Evolutionary conservation across 2,113 vertebrate species (phyloP), one percentile per base, ranked within the genome.

Genomic region (Plecturocebus donacophilus): DNA sequence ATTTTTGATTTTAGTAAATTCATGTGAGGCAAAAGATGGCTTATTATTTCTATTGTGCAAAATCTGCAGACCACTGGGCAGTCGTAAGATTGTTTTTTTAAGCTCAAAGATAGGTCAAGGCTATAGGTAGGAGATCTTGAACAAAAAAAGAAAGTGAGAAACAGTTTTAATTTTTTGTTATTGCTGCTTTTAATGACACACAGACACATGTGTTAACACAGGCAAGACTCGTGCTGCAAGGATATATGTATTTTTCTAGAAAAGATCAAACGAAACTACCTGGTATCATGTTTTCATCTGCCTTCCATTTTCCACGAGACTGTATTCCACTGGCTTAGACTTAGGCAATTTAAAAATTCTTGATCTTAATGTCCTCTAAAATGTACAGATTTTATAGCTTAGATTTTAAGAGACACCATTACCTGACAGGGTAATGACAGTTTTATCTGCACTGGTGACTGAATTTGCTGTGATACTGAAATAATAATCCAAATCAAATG

Each of bases 381-480:
- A 97, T 38, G 92, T 19, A 71, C 80, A 77, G 82, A 96, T 81
- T 97, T 73, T 97, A 95, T 96, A 96, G 95, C 75, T 95, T 6
- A 96, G 97, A 96, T 92, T 85, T 96, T 96, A 96, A 83, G 95
- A 96, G 94, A 98, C 77, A 95, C 90, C 87, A 73, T 81, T 54
- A 75, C 38, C 32, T 95, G 94, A 80, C 42, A 64, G 85, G 61
- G 81, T 94, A 83, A 96, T 98, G 97, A 17, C 38, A 88, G 80
- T 90, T 90, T 98, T 92, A 93, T 95, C 84, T 97, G 45, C 64
- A 3, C 49, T 83, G 82, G n/a, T 0, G 17, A 89, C 95, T 89
- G 73, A 71, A 87, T 94, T 96, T 97, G 94, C 95, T 96, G 68
- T 91, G 54, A 64, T 96, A 94, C 91, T 98, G 92, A 98, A 97